Conservation (phyloP, 2,888 invertebrate species). For the Habroteleia sp. region DNA sequence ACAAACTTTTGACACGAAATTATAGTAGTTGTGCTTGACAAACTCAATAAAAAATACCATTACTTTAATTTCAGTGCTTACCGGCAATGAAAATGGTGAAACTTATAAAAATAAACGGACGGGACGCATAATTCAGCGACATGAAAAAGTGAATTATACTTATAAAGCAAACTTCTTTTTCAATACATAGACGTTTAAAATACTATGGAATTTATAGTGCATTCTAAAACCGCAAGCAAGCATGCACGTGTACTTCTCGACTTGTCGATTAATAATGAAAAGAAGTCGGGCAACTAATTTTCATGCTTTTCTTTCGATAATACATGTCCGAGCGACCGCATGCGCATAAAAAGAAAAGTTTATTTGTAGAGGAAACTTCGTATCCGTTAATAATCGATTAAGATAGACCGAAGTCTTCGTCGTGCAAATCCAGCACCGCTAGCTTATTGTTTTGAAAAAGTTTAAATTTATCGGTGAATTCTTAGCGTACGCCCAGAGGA, state of each 20-base stretch:
- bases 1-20: conserved; percentile 12
- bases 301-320: conserved; percentile 18
- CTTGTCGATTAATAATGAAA: conserved; percentile 45
- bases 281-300: conserved; percentile 26
- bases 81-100: neutral
- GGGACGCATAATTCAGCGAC: conserved; percentile 10
- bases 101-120: conserved; percentile 13
- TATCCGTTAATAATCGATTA: conserved; percentile 79
- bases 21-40: conserved; percentile 1
- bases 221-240: conserved; percentile 38
- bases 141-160: conserved; percentile 27
- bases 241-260: conserved; percentile 21
- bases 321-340: conserved; percentile 26
- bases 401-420: conserved; percentile 73
- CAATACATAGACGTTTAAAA: conserved; percentile 29
- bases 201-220: conserved; percentile 43
- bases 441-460: conserved; percentile 76
- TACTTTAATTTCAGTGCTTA: conserved; percentile 19
- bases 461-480: conserved; percentile 76
- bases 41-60: conserved; percentile 11
- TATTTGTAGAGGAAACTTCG: conserved; percentile 48
- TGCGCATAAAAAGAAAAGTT: conserved; percentile 49
- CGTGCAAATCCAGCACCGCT: conserved; percentile 66
- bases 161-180: conserved; percentile 25
- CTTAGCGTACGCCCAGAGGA: conserved; percentile 48